Conservation (phyloP, 2,113 vertebrate species). For the Setophaga kirtlandii region DNA sequence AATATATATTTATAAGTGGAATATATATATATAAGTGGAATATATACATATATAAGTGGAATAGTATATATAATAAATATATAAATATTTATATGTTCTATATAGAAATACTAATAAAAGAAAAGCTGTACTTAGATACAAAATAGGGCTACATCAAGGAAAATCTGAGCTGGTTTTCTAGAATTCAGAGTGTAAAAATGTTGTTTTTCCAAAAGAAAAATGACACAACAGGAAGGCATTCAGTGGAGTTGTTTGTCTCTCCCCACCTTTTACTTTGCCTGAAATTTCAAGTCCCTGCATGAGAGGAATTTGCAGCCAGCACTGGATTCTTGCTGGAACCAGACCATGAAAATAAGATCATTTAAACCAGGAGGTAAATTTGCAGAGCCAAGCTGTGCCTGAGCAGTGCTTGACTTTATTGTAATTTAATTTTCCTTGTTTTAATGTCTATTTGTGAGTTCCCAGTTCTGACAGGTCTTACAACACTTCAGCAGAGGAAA, state of each 20-base stretch:
- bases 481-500: not conserved
- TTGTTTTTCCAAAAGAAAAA: not conserved
- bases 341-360: not conserved
- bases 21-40: too few species aligned
- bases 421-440: not conserved
- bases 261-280: not conserved
- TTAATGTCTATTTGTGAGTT: fast-evolving
- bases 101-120: not conserved
- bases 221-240: not conserved
- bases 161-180: not conserved
- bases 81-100: not conserved
- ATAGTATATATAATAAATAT: too few species aligned
- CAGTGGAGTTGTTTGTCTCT: not conserved
- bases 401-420: not conserved
- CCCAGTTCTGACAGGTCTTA: not conserved
- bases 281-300: not conserved
- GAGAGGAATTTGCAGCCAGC: not conserved
- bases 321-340: not conserved
- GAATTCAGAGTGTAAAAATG: not conserved
- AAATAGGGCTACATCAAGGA: fast-evolving
- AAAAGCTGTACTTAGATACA: not conserved
- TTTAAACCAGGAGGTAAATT: not conserved
- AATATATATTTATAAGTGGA: too few species aligned
- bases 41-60: too few species aligned
- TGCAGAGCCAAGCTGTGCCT: not conserved